Evolutionary conservation across 2,888 invertebrate genomes (phyloP), one percentile per base, ranked within the genome.

Genomic region (Nomada flava): DNA sequence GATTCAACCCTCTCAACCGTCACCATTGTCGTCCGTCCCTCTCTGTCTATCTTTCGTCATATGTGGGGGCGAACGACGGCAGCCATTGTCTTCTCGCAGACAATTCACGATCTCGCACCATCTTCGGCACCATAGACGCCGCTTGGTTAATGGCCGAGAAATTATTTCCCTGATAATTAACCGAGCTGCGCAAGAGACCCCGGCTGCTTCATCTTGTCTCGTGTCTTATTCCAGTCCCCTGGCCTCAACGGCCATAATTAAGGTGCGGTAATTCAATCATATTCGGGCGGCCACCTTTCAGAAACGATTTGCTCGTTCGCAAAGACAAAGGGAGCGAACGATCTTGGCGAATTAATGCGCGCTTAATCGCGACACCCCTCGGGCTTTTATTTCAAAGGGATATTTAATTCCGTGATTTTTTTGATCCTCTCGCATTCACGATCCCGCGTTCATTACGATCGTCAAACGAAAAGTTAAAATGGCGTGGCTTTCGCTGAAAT

Each of bases 141-240:
- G 82, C 82, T 79, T 81, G 88, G 81, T 90, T 90, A 90, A 90
- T 88, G 88, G 84, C 86, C 90, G 87, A 88, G 88, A 89, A 89
- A 89, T 90, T 88, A 90, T 90, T 90, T 86, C 86, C 84, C 82
- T 82, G 87, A 85, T 90, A 90, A 90, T 90, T 89, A 90, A 89
- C 89, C 83, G 67, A 77, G 74, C 80, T 81, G 23, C 57, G n/a
- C 64, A 23, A 65, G 74, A 63, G 47, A 68, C 60, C 64, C 55
- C 62, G 47, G 20, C 47, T 57, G 36, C 67, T 65, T 64, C 50
- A 63, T 75, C 59, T 47, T 60, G 55, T 44, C 53, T 23, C 44
- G 67, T 52, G 62, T 74, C 78, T 74, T 67, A 73, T 60, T 65
- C 64, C 70, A 47, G 7, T 57, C 57, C 29, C 52, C 36, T 20